phyloP scores from a whole-genome alignment of 2,797 vertebrate species.

The Scyliorhinus canicula region DNA sequence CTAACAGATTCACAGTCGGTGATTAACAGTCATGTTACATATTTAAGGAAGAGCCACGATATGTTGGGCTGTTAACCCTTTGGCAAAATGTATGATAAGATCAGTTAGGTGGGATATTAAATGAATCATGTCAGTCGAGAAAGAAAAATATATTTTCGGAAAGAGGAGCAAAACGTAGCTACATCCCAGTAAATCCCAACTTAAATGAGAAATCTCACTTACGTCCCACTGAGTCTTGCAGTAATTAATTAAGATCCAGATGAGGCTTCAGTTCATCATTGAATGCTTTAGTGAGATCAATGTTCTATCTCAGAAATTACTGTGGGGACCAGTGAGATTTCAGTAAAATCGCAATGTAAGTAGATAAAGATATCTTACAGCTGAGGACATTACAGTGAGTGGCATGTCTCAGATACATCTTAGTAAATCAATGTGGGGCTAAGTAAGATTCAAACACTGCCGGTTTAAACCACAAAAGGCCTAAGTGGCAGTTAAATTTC shows the following conservation, averaged over 20 bases:
- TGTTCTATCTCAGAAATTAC: constrained; percentile 29
- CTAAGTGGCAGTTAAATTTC: neutral
- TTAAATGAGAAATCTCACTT: constrained; percentile 17
- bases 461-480: neutral
- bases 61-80: neutral
- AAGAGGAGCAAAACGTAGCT: neutral
- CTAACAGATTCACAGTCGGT: neutral
- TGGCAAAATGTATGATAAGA: neutral
- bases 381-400: neutral
- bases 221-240: neutral
- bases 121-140: no score
- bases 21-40: neutral
- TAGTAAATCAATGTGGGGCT: neutral
- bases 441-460: neutral
- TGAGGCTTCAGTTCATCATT: constrained; percentile 10
- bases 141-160: neutral
- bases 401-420: neutral
- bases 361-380: neutral
- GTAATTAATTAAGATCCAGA: neutral
- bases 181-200: neutral
- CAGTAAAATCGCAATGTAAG: neutral
- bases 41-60: neutral
- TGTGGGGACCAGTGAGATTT: constrained; percentile 20
- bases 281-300: neutral
- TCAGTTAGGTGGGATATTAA: neutral